A percentile compares a stretch with the other conserved stretches of the same genome.
These are phyloP conservation scores for Megatriorchis doriae DNA, from an alignment of 2,113 vertebrate genomes.

Conservation along the genomic window DNA sequence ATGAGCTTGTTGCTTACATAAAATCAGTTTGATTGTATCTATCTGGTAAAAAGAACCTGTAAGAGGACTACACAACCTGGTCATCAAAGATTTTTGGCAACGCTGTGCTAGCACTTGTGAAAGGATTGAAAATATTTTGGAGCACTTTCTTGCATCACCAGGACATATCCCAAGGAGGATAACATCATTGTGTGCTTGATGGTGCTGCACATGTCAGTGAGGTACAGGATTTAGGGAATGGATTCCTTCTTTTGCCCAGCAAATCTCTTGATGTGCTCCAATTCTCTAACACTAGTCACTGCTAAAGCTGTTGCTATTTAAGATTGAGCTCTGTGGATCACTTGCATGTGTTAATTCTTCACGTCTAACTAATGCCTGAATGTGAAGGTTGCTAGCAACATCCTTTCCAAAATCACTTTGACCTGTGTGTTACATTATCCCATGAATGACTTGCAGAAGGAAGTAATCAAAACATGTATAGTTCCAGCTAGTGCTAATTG, in stretches of 20 bases:
- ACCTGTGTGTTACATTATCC: neutral
- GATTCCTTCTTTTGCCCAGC: neutral
- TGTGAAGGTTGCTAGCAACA: neutral
- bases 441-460: neutral
- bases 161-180: neutral
- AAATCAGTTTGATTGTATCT: neutral
- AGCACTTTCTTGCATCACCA: neutral
- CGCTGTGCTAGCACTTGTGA: neutral
- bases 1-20: neutral
- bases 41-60: neutral
- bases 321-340: neutral
- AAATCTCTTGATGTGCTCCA: neutral
- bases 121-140: neutral
- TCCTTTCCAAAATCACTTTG: conserved; percentile 11
- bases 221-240: neutral
- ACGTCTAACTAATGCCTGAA: neutral
- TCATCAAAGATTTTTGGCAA: neutral
- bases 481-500: conserved; percentile 4
- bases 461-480: conserved; percentile 1
- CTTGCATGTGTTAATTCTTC: neutral
- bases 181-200: neutral
- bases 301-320: neutral
- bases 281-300: neutral
- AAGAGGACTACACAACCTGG: neutral
- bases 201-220: neutral